phyloP scores from a whole-genome alignment of 2,797 vertebrate species.

The Nasua narica region DNA sequence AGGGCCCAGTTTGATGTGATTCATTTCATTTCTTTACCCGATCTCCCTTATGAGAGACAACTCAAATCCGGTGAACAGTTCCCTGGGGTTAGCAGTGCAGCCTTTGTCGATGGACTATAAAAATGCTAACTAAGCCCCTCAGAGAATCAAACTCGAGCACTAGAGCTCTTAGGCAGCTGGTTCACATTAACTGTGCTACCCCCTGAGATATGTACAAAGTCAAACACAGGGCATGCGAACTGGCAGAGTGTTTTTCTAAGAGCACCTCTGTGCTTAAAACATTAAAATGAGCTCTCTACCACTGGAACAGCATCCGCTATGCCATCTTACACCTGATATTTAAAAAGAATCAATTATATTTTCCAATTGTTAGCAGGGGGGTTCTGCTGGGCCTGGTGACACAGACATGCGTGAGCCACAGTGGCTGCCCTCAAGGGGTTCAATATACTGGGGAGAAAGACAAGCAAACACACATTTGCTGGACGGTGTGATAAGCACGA shows the following conservation, averaged over 20 bases:
- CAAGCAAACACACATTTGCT: not conserved
- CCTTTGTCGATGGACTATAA: not conserved
- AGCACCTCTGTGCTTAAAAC: not conserved
- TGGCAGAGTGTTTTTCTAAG: not conserved
- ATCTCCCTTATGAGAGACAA: not conserved
- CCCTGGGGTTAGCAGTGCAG: not conserved
- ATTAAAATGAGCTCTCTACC: not conserved
- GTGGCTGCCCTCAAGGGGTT: not conserved
- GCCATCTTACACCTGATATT: not conserved
- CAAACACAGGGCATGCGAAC: not conserved
- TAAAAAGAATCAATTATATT: not conserved
- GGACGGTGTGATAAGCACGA: accelerated
- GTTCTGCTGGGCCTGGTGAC: not conserved
- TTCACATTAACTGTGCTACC: not conserved
- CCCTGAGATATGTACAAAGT: not conserved
- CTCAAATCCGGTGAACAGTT: not conserved
- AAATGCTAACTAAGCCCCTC: not conserved
- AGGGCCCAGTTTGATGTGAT: not conserved
- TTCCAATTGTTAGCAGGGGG: not conserved
- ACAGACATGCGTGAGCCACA: not conserved
- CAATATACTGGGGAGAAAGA: not conserved
- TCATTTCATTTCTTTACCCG: not conserved
- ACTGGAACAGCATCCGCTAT: not conserved
- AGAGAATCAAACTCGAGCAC: not conserved
- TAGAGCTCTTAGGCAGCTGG: not conserved